Percentiles rank a stretch among this genome's conserved stretches.
Evolutionary conservation across 2,888 invertebrate genomes (phyloP).

Genomic region (Stenotaenia linearis): DNA sequence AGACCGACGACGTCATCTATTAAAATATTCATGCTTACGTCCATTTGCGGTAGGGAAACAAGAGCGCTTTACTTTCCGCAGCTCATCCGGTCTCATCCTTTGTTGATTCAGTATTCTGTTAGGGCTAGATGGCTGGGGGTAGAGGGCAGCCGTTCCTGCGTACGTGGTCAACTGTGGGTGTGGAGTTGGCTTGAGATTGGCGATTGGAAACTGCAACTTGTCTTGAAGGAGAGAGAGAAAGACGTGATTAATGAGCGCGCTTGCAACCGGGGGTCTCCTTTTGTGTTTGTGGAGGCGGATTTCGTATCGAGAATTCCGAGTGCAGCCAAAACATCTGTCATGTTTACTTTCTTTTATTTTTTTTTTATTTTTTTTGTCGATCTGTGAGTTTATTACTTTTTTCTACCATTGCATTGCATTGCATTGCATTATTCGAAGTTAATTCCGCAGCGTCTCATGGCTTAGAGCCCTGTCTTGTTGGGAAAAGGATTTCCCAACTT

Average conservation of each 20-base stretch:
- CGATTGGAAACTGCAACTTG: slow-evolving; percentile 8
- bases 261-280: not conserved
- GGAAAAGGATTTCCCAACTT: not conserved
- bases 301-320: not conserved
- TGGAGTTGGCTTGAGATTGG: not conserved
- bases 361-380: not conserved
- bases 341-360: not conserved
- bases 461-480: not conserved
- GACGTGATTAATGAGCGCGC: not conserved
- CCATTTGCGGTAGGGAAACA: not conserved
- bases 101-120: not conserved
- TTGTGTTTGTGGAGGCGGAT: not conserved
- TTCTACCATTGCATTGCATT: not conserved
- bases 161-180: not conserved
- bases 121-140: not conserved
- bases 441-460: not conserved
- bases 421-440: not conserved
- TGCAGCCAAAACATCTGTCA: slow-evolving; percentile 2
- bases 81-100: not conserved
- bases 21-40: not conserved
- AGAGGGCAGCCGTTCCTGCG: not conserved
- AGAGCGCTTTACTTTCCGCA: not conserved
- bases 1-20: not conserved
- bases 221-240: not conserved
- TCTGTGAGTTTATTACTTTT: not conserved